Evolutionary conservation across 1,140 invertebrate genomes (phyloP).

Genomic region (Drosophila leontia): DNA sequence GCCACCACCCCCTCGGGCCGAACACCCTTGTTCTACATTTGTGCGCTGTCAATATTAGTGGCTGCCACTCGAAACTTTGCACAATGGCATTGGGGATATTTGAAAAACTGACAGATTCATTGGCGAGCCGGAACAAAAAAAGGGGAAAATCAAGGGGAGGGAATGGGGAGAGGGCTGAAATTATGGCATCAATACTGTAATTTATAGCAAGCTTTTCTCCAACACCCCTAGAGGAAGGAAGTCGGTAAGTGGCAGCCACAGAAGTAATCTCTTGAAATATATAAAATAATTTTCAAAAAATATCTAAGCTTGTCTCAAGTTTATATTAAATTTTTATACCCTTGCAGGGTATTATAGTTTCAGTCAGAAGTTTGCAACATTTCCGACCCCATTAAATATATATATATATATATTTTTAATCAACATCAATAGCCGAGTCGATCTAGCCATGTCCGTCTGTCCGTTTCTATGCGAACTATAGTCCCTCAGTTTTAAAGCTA

Average conservation of each 20-base stretch:
- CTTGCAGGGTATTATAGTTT: too few relatives aligned
- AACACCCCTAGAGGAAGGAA: background rate
- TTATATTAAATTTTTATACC: too few relatives aligned
- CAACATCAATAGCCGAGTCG: too few relatives aligned
- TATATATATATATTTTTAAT: too few relatives aligned
- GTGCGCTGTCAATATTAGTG: conserved; percentile 58
- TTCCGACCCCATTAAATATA: too few relatives aligned
- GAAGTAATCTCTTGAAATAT: background rate
- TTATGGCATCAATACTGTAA: conserved; percentile 3
- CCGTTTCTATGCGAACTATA: too few relatives aligned
- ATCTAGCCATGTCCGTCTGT: too few relatives aligned
- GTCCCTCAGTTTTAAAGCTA: too few relatives aligned
- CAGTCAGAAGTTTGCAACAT: too few relatives aligned
- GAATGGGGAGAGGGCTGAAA: background rate
- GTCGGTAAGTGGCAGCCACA: background rate
- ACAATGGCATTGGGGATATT: conserved; percentile 53
- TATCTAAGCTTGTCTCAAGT: too few relatives aligned
- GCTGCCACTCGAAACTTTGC: conserved; percentile 59
- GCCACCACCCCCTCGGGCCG: conserved; percentile 6
- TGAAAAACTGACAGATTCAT: conserved; percentile 53
- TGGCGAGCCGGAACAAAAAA: conserved; percentile 13
- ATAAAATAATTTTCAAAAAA: background rate
- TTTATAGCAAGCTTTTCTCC: background rate
- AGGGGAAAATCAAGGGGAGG: background rate
- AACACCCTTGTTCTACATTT: conserved; percentile 51